Conservation (phyloP, 2,888 invertebrate species). For the Therioaphis trifolii region DNA sequence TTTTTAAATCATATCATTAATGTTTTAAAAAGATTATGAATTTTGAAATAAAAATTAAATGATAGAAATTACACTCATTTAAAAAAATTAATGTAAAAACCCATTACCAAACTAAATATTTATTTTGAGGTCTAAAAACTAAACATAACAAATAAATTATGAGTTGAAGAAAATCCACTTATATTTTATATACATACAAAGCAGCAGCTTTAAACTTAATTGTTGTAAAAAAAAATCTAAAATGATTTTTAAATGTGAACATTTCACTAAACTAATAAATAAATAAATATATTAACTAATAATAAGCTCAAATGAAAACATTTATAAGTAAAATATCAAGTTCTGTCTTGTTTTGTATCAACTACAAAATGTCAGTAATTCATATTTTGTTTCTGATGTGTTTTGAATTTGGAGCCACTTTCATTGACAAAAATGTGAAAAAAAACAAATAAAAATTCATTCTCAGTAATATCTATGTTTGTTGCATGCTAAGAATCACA, state of each 20-base stretch:
- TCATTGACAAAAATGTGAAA: conserved; percentile 52
- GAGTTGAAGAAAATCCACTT: too few species aligned
- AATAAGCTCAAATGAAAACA: conserved; percentile 48
- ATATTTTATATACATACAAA: neutral
- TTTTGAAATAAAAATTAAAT: neutral
- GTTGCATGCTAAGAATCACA: conserved; percentile 58
- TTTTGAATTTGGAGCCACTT: conserved; percentile 60
- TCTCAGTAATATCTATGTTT: conserved; percentile 42
- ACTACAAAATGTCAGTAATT: conserved; percentile 38
- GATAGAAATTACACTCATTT: neutral
- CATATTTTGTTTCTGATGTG: conserved; percentile 58
- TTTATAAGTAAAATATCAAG: conserved; percentile 22
- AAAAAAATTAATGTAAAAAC: neutral
- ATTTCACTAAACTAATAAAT: conserved; percentile 10
- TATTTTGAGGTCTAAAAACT: neutral
- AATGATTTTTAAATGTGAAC: conserved; percentile 27
- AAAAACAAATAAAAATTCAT: conserved; percentile 57
- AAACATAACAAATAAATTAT: neutral
- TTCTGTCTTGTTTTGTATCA: conserved; percentile 28
- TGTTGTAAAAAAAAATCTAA: neutral
- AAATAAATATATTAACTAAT: conserved; percentile 28
- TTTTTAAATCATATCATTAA: conserved; percentile 10
- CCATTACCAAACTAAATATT: neutral
- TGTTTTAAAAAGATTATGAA: neutral
- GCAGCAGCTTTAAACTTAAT: neutral